Evolutionary conservation across 2,797 vertebrate genomes (phyloP).

Genomic region (Hemibagrus guttatus): DNA sequence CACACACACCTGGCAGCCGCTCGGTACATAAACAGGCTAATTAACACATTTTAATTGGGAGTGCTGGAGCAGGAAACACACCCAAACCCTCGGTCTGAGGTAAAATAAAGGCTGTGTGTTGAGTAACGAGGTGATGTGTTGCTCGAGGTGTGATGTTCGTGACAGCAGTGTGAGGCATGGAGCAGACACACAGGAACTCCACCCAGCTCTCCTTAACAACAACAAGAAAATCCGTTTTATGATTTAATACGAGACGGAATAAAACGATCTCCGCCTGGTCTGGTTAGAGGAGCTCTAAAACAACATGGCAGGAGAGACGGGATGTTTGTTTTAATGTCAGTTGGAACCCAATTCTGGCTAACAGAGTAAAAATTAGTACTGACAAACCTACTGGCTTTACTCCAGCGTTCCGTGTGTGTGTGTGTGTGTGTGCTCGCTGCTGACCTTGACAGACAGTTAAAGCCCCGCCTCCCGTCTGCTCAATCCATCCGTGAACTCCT

Average conservation of each 20-base stretch:
- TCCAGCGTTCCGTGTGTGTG: not conserved
- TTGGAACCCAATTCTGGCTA: not conserved
- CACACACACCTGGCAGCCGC: not conserved
- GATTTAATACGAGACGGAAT: not conserved
- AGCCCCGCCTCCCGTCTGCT: constrained; percentile 22
- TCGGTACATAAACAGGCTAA: not conserved
- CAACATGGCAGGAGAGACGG: not conserved
- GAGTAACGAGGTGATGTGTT: not conserved
- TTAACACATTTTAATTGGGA: not conserved
- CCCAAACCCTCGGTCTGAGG: not conserved
- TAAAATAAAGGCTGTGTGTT: not conserved
- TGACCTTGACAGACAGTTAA: not conserved
- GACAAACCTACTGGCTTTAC: not conserved
- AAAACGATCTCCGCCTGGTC: not conserved
- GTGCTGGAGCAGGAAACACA: not conserved
- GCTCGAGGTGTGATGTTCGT: not conserved
- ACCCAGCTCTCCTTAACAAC: not conserved
- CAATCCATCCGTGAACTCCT: constrained; percentile 20
- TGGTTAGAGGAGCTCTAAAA: not conserved
- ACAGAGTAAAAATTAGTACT: not conserved
- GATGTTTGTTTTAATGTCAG: not conserved
- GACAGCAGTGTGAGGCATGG: not conserved
- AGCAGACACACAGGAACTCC: not conserved
- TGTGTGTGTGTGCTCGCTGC: not conserved
- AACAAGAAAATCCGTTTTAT: not conserved